Evolutionary conservation across 2,888 invertebrate genomes (phyloP).

Genomic region (Bombylius discolor): DNA sequence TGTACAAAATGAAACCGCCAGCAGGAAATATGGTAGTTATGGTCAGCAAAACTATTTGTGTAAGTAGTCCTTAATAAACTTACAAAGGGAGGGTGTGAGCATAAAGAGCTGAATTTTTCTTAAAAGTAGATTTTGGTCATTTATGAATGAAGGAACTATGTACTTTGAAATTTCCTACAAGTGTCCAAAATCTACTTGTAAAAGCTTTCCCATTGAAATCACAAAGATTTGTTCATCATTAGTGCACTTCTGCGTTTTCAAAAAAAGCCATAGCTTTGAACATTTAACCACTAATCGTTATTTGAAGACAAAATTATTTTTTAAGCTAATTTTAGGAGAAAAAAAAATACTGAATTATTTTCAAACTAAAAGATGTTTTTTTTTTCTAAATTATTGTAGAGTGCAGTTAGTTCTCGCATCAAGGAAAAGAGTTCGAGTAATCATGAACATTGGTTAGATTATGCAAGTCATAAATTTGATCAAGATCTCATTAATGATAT

Average conservation of each 20-base stretch:
- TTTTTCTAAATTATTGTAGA: conserved; percentile 30
- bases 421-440: conserved; percentile 37
- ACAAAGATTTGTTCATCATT: too few relatives aligned
- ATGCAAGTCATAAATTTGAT: conserved; percentile 63
- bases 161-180: too few relatives aligned
- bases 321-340: background rate
- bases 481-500: conserved; percentile 58
- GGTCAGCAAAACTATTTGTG: conserved; percentile 50
- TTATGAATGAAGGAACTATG: too few relatives aligned
- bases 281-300: background rate
- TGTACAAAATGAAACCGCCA: conserved; percentile 52
- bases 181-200: too few relatives aligned
- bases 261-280: too few relatives aligned
- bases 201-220: too few relatives aligned
- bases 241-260: too few relatives aligned
- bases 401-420: conserved; percentile 37
- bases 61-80: conserved; percentile 34
- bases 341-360: background rate
- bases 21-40: conserved; percentile 55
- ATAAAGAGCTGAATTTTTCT: too few relatives aligned
- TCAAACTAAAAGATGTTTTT: too few relatives aligned
- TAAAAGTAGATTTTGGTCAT: too few relatives aligned
- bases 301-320: conserved; percentile 1
- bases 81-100: too few relatives aligned
- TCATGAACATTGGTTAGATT: conserved; percentile 74